These are phyloP conservation scores for Phyllostomus hastatus DNA, from an alignment of 2,113 vertebrate genomes.

Conservation along the genomic window DNA sequence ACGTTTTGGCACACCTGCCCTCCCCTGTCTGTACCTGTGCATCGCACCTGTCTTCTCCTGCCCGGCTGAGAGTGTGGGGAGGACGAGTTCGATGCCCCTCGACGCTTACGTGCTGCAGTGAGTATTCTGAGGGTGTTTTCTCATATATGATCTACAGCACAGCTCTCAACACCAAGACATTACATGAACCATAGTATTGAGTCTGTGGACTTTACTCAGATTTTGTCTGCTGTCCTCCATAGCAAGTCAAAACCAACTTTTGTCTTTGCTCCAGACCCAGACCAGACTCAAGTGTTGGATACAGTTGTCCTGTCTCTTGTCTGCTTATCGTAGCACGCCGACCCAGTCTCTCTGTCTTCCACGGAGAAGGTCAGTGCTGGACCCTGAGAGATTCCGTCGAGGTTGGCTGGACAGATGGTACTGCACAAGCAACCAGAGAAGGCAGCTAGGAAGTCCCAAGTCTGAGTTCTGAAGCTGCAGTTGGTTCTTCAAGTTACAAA, in stretches of 20 bases:
- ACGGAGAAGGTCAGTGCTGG: conserved; percentile 2
- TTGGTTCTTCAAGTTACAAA: conserved; percentile 38
- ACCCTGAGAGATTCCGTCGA: background rate
- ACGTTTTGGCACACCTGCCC: background rate
- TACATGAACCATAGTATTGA: background rate
- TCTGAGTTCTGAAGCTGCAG: background rate
- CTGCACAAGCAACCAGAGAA: conserved; percentile 10
- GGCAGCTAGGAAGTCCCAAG: background rate
- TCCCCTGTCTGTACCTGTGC: background rate
- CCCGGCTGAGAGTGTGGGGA: background rate
- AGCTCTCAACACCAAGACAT: background rate
- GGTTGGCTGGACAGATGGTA: conserved; percentile 1
- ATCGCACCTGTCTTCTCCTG: background rate
- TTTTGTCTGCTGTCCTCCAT: background rate
- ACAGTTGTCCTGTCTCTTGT: background rate
- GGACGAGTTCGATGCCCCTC: background rate
- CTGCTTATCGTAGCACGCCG: background rate
- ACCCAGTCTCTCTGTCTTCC: background rate
- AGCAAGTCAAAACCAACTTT: background rate
- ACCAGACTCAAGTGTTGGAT: background rate
- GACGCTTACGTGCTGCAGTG: background rate
- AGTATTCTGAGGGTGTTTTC: background rate
- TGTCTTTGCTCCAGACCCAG: background rate
- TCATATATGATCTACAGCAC: background rate
- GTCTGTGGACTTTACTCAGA: background rate